Conservation (phyloP, 2,888 invertebrate species). For the Teinopalpus imperialis region DNA sequence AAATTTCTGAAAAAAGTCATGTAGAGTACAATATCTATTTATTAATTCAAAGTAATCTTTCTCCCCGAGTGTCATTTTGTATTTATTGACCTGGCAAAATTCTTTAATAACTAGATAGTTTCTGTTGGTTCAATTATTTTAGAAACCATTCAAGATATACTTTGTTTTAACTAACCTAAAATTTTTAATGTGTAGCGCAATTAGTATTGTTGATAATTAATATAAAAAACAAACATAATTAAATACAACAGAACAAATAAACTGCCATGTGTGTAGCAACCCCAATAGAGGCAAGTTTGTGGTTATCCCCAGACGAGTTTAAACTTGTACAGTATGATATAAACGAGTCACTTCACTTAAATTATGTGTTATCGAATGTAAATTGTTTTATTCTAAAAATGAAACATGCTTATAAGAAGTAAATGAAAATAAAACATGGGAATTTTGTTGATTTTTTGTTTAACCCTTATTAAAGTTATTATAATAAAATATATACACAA, state of each 20-base stretch:
- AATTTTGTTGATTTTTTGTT: conserved; percentile 69
- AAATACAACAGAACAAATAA: conserved; percentile 34
- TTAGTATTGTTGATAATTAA: conserved; percentile 27
- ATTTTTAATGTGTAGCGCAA: conserved; percentile 54
- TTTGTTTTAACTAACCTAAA: conserved; percentile 58
- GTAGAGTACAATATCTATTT: conserved; percentile 72
- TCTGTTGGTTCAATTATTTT: no score
- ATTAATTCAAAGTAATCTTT: conserved; percentile 43
- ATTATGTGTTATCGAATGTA: conserved; percentile 80
- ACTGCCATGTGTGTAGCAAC: conserved; percentile 47
- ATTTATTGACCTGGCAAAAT: no score
- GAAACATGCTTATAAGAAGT: conserved; percentile 79
- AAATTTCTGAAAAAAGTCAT: conserved; percentile 43
- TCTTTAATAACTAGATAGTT: no score
- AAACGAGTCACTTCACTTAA: conserved; percentile 77
- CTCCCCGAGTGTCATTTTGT: conserved; percentile 28
- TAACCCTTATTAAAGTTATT: conserved; percentile 30
- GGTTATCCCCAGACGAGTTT: conserved; percentile 33
- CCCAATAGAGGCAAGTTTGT: conserved; percentile 40
- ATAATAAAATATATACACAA: no score
- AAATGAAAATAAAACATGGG: conserved; percentile 80
- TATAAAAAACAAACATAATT: no score
- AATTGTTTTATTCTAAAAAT: conserved; percentile 78
- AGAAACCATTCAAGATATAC: conserved; percentile 3
- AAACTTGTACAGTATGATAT: conserved; percentile 70